These are phyloP conservation scores for Pemphredon lugubris DNA, from an alignment of 2,888 invertebrate genomes.

Conservation along the genomic window DNA sequence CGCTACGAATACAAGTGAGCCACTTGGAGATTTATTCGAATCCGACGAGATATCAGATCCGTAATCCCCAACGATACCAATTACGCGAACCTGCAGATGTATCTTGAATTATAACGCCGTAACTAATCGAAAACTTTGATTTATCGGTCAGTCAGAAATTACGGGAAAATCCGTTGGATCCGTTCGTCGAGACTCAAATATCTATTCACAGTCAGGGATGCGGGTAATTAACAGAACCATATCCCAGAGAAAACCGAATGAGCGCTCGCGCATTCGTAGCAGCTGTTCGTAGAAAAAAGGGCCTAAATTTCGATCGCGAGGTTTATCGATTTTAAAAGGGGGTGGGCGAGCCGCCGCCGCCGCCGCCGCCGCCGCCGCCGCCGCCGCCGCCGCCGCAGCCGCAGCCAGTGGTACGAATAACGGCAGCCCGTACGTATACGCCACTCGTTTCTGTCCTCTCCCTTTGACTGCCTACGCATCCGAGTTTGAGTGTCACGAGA, in stretches of 20 bases:
- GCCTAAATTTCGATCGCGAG: neutral
- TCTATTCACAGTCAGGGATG: neutral
- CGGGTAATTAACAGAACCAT: too few species aligned
- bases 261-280: too few species aligned
- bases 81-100: constrained; percentile 17
- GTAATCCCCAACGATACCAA: constrained; percentile 19
- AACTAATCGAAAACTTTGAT: constrained; percentile 26
- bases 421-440: constrained; percentile 26
- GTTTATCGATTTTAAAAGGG: too few species aligned
- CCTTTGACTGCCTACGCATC: constrained; percentile 11
- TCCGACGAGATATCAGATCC: constrained; percentile 27
- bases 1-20: neutral
- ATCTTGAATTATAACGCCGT: constrained; percentile 4
- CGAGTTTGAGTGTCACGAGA: constrained; percentile 14
- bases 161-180: neutral
- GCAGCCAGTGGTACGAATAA: too few species aligned
- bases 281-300: neutral
- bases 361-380: too few species aligned
- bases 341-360: too few species aligned
- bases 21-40: constrained; percentile 30
- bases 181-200: neutral
- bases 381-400: too few species aligned
- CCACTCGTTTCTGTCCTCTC: constrained; percentile 5
- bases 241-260: too few species aligned
- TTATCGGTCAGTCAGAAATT: constrained; percentile 1